Evolutionary conservation across 2,888 invertebrate genomes (phyloP).

Genomic region (Seira musarum): DNA sequence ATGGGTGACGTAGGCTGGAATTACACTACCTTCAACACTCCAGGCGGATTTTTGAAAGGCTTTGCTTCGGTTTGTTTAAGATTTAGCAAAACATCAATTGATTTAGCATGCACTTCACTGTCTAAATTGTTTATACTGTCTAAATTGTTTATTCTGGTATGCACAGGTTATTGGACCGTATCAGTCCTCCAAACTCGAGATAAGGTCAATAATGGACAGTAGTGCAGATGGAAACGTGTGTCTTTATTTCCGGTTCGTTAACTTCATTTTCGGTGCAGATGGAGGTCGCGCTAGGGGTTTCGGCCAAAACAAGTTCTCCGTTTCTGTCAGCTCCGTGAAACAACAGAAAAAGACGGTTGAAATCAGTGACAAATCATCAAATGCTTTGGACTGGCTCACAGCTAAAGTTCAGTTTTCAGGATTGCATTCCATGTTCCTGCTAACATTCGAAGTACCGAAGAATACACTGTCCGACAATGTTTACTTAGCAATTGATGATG

Average conservation of each 20-base stretch:
- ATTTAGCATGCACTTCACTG: too few relatives aligned
- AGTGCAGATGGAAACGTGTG: conserved; percentile 66
- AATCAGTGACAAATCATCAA: conserved; percentile 62
- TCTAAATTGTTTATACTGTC: neutral
- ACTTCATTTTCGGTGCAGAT: conserved; percentile 66
- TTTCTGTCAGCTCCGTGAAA: conserved; percentile 66
- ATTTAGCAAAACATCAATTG: too few relatives aligned
- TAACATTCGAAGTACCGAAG: conserved; percentile 67
- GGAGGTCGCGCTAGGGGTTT: conserved; percentile 62
- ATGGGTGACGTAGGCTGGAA: conserved; percentile 68
- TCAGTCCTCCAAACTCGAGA: conserved; percentile 60
- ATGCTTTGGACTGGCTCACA: conserved; percentile 68
- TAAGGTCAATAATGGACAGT: conserved; percentile 67
- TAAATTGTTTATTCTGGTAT: too few relatives aligned
- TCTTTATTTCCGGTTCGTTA: conserved; percentile 68
- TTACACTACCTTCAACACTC: conserved; percentile 66
- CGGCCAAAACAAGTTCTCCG: conserved; percentile 58
- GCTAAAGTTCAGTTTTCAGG: conserved; percentile 68
- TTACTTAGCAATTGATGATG: conserved; percentile 68
- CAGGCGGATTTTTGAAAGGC: conserved; percentile 68
- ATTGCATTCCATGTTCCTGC: conserved; percentile 67
- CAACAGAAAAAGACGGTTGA: conserved; percentile 66
- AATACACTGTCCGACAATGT: conserved; percentile 66
- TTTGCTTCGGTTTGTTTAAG: conserved; percentile 63
- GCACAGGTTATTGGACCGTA: neutral